Percentiles rank a stretch among this genome's conserved stretches.
Evolutionary conservation across 1,140 invertebrate genomes (phyloP).

Genomic region (Adoxophyes honmai): DNA sequence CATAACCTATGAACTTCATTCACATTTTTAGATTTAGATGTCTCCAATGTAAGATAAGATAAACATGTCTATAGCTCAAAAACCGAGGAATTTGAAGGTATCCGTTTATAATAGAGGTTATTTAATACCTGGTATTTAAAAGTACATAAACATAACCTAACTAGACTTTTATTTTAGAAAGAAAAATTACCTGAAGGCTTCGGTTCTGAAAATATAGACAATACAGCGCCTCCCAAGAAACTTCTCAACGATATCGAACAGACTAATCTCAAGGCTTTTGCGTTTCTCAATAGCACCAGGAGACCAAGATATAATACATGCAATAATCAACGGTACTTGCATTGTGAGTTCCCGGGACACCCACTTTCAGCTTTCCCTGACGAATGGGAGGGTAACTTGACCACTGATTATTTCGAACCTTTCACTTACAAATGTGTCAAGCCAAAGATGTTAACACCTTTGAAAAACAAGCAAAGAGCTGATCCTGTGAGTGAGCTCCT

Average conservation of each 20-base stretch:
- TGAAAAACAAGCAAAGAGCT: conserved; percentile 35
- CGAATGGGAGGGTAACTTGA: conserved; percentile 56
- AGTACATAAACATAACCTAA: no score
- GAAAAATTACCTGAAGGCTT: background rate
- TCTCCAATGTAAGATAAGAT: no score
- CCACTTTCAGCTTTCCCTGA: conserved; percentile 50
- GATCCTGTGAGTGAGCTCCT: conserved; percentile 53
- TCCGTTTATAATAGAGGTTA: no score
- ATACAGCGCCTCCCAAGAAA: conserved; percentile 40
- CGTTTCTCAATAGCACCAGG: conserved; percentile 38
- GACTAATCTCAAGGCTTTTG: conserved; percentile 44
- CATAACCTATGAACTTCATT: no score
- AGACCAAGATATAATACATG: conserved; percentile 29
- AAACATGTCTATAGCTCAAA: no score
- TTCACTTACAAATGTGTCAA: conserved; percentile 52
- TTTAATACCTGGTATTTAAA: no score
- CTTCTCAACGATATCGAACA: conserved; percentile 36
- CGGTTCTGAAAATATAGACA: conserved; percentile 30
- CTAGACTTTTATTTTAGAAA: background rate
- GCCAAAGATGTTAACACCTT: conserved; percentile 51
- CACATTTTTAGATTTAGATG: no score
- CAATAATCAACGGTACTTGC: conserved; percentile 25
- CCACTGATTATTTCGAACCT: conserved; percentile 48
- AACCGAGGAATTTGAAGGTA: no score
- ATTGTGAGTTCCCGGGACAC: conserved; percentile 45